Percentiles rank a stretch among this genome's conserved stretches.
Conservation (phyloP, 1,140 invertebrate genomes). For the Hylaeus anthracinus region DNA sequence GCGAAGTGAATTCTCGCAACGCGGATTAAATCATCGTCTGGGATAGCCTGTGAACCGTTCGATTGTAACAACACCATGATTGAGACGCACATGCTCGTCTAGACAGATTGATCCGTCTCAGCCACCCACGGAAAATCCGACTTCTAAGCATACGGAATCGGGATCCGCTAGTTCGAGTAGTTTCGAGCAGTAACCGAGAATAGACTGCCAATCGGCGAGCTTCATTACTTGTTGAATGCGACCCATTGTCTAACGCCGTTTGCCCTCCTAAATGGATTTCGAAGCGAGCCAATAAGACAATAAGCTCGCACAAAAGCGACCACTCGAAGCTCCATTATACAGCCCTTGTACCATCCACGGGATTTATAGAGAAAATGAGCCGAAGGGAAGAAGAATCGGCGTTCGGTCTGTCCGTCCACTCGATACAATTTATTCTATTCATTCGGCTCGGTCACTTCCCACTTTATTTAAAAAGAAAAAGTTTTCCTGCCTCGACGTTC, state of each 20-base stretch:
- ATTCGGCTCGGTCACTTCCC: not conserved
- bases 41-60: not conserved
- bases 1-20: not conserved
- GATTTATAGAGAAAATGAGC: conserved; percentile 49
- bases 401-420: not conserved
- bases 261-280: conserved; percentile 67
- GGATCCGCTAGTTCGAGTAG: conserved; percentile 29
- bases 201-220: conserved; percentile 56
- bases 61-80: conserved; percentile 27
- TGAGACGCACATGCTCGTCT: conserved; percentile 15
- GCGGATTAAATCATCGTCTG: not conserved
- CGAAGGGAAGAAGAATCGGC: not conserved
- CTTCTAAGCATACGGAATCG: conserved; percentile 44
- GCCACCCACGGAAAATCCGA: conserved; percentile 21
- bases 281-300: conserved; percentile 67
- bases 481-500: not conserved
- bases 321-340: conserved; percentile 52
- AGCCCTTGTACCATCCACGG: conserved; percentile 29
- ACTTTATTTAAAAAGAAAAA: not conserved
- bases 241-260: conserved; percentile 62
- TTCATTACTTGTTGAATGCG: conserved; percentile 69
- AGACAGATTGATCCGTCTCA: conserved; percentile 36
- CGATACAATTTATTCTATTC: conserved; percentile 26
- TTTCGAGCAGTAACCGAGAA: conserved; percentile 44
- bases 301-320: conserved; percentile 60